Base-by-base conservation (phyloP, 2,888 invertebrate species). In the Zhengitettix transpicula region DNA sequence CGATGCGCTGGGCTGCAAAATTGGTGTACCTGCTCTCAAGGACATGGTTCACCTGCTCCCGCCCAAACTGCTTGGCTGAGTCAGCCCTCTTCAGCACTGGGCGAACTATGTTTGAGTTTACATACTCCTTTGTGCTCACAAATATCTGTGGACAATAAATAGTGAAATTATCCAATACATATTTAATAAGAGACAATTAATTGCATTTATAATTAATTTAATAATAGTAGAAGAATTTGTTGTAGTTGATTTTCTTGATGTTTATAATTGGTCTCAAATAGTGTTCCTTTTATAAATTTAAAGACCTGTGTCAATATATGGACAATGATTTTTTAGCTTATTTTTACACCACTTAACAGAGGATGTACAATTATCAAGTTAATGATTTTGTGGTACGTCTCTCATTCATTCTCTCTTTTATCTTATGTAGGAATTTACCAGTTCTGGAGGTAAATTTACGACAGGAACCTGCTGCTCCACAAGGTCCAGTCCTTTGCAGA, bases 381-480 rank as follows among this genome's bases (percentile, higher is more conserved):
- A 28, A 28, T 28, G 28, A n/a, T 28, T 28, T 28, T 28, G 28
- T 28, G 28, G 28, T 28, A 7, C 7, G 3, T 28, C 28, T 28
- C 28, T 28, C 28, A 5, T 7, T 28, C 28, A n/a, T n/a, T 28
- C 28, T 28, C 28, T 28, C 2, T 28, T 28, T 28, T 28, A 2
- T 5, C 7, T 28, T 28, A 28, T 28, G 28, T 28, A 28, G 12
- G 14, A 11, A 70, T 78, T 81, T 77, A 92, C 92, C 78, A 87
- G 81, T 75, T 91, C 83, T 10, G 93, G 90, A 9, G 92, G 89
- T 65, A 91, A 76, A 70, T 85, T 83, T 62, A 93, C 86, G 1
- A 85, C 81, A 0, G 93, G 93, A 56, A 90, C 84, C 62, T 82
- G 81, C 68, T 87, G 82, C 71, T 93, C 92, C n/a, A 93, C 83